Evolutionary conservation across 1,140 invertebrate species (phyloP), one percentile per base, ranked within the genome.

Genomic region (Magallana gigas): DNA sequence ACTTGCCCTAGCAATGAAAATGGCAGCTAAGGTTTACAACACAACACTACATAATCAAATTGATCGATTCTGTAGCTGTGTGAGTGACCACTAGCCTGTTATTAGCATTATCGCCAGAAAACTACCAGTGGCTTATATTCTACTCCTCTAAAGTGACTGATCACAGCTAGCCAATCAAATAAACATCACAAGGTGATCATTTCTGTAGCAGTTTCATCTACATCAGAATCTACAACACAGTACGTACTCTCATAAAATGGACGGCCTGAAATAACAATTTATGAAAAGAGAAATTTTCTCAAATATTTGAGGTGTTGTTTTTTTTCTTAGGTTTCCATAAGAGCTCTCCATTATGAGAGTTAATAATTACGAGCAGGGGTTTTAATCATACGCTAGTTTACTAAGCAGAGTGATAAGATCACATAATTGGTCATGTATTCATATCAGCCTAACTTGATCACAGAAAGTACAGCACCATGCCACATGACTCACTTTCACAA

Each of bases 31-130:
- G 68, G 68, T 8, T 29, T 76, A 29, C 29, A 76, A 76, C 68
- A 76, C 68, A 76, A 76, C 68, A 76, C 68, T 76, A 76, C 68
- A 76, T 76, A 23, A 76, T 29, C 68, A 76, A 8, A 12, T 76
- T 76, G 68, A 76, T 76, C 68, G 68, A 76, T 76, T 76, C 36
- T 48, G 23, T 76, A 9, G 68, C 36, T 76, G 18, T 76, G 23
- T 76, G 68, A 76, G 68, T 76, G 68, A 76, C 68, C 68, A 76
- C 23, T 76, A 36, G 60, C 60, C 29, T 23, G 68, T 29, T 76
- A 76, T 76, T 36, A 76, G 68, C 68, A 76, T 76, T 29, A 76
- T 76, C 68, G 18, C 36, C 36, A 76, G 68, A 76, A 48, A 48
- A 29, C 68, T 76, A 76, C 68, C 68, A 36, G 11, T 76, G 68